Evolutionary conservation across 2,888 invertebrate species (phyloP), one percentile per base, ranked within the genome.

Genomic region (Itoplectis maculator): DNA sequence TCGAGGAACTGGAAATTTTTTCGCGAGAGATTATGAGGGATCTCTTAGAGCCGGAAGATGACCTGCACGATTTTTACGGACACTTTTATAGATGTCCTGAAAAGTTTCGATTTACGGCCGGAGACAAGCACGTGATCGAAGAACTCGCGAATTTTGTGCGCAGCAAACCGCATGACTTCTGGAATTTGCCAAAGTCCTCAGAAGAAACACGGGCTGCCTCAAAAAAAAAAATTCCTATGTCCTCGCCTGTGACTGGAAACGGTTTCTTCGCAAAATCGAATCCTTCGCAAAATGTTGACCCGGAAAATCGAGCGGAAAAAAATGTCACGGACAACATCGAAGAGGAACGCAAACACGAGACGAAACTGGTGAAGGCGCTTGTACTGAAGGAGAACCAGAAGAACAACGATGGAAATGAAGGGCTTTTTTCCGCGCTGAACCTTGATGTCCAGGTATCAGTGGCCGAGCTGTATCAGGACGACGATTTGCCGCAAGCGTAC

Each of bases 1-100:
- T 81, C 5, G 40, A 15, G 18, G 81, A 65, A 23, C 11, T 81
- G 68, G 72, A 81, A 65, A 54, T n/a, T 54, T 81, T 81, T 76
- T 51, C 81, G 15, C 61, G 69, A 35, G 72, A 69, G 11, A 56
- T 23, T n/a, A 80, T 80, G 75, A 29, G 20, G 20, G 11, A 49
- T 15, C 37, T 75, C 23, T 68, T 69, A 45, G 49, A 76, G 42
- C 75, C 54, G 20, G 42, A 61, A 9, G 54, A 23, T 20, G 45
- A 75, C 42, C 56, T 11, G 18, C 5, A 63, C 23, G 11, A 15
- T 42, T 81, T 69, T 40, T 81, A 76, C 29, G 61, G 42, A 9
- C 37, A 20, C 23, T 81, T 68, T 56, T 49, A 65, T 47, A 76
- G n/a, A 11, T 76, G 75, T 35, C 66, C 75, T 13, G 13, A 37